These are phyloP conservation scores for Gadus chalcogrammus DNA, from an alignment of 2,113 vertebrate genomes.

Conservation along the genomic window DNA sequence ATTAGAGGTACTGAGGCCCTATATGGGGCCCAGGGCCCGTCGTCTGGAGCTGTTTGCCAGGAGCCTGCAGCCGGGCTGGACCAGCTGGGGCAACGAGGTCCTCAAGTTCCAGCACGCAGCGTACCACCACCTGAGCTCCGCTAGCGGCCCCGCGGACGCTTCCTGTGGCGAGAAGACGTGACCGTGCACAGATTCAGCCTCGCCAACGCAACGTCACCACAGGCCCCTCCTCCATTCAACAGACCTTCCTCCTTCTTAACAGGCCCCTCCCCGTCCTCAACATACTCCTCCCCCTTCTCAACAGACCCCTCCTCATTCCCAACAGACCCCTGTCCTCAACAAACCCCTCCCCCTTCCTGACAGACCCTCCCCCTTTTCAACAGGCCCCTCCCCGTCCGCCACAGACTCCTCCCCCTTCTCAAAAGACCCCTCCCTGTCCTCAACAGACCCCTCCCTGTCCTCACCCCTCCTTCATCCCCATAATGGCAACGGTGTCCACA, in stretches of 20 bases:
- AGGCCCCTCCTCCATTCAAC: too few species aligned
- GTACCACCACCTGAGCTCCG: constrained; percentile 71
- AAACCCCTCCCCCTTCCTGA: too few species aligned
- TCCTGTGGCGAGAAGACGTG: not conserved
- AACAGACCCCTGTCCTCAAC: too few species aligned
- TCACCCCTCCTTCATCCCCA: too few species aligned
- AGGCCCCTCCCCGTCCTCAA: not conserved
- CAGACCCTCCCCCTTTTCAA: not conserved
- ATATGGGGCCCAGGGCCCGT: constrained; percentile 68
- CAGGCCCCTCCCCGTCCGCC: not conserved
- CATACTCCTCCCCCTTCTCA: not conserved
- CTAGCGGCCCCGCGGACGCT: constrained; percentile 3
- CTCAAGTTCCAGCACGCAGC: constrained; percentile 90
- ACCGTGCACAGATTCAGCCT: too few species aligned
- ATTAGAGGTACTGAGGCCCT: constrained; percentile 83
- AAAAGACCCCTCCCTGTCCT: too few species aligned
- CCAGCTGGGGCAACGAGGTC: constrained; percentile 97
- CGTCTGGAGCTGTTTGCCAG: constrained; percentile 93
- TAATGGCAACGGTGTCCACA: too few species aligned
- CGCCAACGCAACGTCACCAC: too few species aligned
- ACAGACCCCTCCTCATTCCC: not conserved
- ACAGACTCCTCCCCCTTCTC: not conserved
- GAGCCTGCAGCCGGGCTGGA: constrained; percentile 90
- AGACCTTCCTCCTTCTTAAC: not conserved
- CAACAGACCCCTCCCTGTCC: too few species aligned